A percentile compares a stretch with the other conserved stretches of the same genome.
These are phyloP conservation scores for Listronotus bonariensis DNA, from an alignment of 1,140 invertebrate species.

Conservation along the genomic window DNA sequence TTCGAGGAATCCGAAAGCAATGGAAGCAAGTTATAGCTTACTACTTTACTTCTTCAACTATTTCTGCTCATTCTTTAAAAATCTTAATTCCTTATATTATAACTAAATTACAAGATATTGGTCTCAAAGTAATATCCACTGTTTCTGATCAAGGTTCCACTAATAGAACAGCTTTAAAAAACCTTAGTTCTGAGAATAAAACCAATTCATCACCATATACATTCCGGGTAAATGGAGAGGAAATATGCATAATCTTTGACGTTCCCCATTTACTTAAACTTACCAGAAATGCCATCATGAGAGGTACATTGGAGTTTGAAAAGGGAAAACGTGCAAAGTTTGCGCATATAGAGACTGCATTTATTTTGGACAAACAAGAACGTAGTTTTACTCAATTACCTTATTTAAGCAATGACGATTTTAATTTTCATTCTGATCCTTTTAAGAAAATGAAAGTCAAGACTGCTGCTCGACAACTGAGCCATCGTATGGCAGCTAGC, in stretches of 20 bases:
- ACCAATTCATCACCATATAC: not conserved
- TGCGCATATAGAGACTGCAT: too few species aligned
- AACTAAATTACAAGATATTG: not conserved
- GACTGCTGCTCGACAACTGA: not conserved
- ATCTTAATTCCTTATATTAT: not conserved
- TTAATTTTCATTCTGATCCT: too few species aligned
- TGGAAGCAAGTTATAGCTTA: slow-evolving; percentile 3
- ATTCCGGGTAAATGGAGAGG: not conserved
- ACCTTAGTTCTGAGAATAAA: not conserved
- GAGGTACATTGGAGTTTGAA: not conserved
- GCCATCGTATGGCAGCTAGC: not conserved
- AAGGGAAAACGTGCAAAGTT: not conserved
- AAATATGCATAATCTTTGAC: slow-evolving; percentile 5
- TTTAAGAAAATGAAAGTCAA: too few species aligned
- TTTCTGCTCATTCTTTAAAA: not conserved
- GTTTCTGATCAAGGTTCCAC: not conserved
- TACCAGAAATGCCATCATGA: not conserved
- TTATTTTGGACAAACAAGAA: too few species aligned
- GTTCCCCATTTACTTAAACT: not conserved
- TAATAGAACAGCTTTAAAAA: not conserved
- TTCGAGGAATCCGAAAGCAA: not conserved
- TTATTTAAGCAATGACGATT: too few species aligned
- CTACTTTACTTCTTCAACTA: not conserved
- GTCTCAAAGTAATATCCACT: not conserved
- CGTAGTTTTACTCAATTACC: too few species aligned